Evolutionary conservation across 2,797 vertebrate genomes (phyloP).

Genomic region (Erpetoichthys calabaricus): DNA sequence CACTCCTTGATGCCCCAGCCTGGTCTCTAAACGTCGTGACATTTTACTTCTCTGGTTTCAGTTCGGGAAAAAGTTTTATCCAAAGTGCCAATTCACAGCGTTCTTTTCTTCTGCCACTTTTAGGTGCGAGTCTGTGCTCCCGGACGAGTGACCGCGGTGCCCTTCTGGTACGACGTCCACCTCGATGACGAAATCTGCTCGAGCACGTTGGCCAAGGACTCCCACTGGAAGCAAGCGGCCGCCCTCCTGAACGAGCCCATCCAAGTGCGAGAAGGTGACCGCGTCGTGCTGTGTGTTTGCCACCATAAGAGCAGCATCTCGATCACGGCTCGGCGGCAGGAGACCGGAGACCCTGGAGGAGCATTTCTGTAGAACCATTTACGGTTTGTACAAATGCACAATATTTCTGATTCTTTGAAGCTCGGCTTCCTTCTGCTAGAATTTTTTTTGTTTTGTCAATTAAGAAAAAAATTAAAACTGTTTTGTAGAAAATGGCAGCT

Average conservation of each 20-base stretch:
- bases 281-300: conserved; percentile 60
- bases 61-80: too few species aligned
- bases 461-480: too few species aligned
- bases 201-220: conserved; percentile 65
- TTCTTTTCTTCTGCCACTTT: neutral
- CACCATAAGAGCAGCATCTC: conserved; percentile 85
- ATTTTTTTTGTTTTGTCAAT: too few species aligned
- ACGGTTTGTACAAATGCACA: too few species aligned
- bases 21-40: too few species aligned
- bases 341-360: neutral
- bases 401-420: too few species aligned
- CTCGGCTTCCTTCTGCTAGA: too few species aligned
- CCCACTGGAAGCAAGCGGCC: conserved; percentile 94
- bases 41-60: too few species aligned
- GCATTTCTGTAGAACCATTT: neutral
- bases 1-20: too few species aligned
- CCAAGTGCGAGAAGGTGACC: conserved; percentile 56
- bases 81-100: too few species aligned
- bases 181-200: conserved; percentile 66
- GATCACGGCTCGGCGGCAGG: conserved; percentile 51
- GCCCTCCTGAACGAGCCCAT: conserved; percentile 73
- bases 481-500: too few species aligned
- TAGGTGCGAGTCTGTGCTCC: conserved; percentile 62
- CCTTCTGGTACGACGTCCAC: conserved; percentile 90
- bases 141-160: conserved; percentile 74